Evolutionary conservation across 2,797 vertebrate genomes (phyloP), one percentile per base, ranked within the genome.

Genomic region (Tamandua tetradactyla): DNA sequence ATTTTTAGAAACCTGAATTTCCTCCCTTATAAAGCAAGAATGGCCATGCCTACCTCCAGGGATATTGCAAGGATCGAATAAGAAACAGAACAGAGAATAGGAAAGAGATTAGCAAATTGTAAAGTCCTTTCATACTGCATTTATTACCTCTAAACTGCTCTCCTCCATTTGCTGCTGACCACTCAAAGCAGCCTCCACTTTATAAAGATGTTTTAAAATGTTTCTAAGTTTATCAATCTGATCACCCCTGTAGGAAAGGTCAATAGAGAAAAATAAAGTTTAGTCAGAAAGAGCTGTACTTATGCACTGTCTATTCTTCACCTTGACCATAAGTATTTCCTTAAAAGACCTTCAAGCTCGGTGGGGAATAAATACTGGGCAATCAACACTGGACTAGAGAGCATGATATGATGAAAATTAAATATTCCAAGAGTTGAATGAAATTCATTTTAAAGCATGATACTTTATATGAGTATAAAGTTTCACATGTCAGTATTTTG

Each of bases 1-100:
- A 68, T 18, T 82, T 74, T 74, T 68, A 42, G 74, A 94, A n/a
- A 74, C 35, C 84, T 87, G 47, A 47, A 80, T 94, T 79, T 55
- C 62, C 91, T 62, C 40, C 32, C 40, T 62, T 57, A 66, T 91
- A 69, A 87, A 80, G 35, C 8, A 47, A 23, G 74, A 91, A 86
- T 72, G 15, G 52, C 55, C 81, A 72, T 57, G 25, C 23, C 23
- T 78, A 18, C 82, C 55, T 81, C 13, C 35, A 49, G 22, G 35
- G 4, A 66, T 64, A 40, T 20, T 52, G 40, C 40, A 64, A 71
- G 22, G 37, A 64, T 22, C 83, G 22, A 55, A 82, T 9, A 81
- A 62, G 27, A 75, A 81, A 79, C 74, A 55, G 37, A 23, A 61
- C 82, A 79, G 68, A 55, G 37, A 11, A 47, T 25, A 59, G 5